phyloP scores from a whole-genome alignment of 1,140 invertebrate species.

The Drosophila jambulina region DNA sequence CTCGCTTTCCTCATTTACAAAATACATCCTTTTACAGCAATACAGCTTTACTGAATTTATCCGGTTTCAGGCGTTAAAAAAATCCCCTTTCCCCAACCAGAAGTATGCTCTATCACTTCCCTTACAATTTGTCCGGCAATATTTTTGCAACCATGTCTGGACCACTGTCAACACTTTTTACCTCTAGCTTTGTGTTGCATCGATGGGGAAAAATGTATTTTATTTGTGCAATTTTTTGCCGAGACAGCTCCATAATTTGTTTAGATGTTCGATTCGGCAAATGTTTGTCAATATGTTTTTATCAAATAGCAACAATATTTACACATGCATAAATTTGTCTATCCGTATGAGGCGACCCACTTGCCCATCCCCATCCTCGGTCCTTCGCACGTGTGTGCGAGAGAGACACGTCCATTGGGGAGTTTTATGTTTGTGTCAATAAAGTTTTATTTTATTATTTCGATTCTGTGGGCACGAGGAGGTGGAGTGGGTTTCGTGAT shows the following conservation, averaged over 20 bases:
- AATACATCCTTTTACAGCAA: background rate
- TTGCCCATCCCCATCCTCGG: too few relatives aligned
- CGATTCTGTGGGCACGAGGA: constrained; percentile 9
- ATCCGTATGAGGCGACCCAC: constrained; percentile 11
- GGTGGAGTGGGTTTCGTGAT: background rate
- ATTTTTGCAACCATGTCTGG: constrained; percentile 24
- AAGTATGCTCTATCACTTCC: constrained; percentile 3
- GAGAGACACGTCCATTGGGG: constrained; percentile 60
- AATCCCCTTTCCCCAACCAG: background rate
- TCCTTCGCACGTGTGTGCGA: constrained; percentile 1
- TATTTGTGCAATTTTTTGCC: constrained; percentile 39
- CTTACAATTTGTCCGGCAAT: constrained; percentile 23
- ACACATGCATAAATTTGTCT: constrained; percentile 79
- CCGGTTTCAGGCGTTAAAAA: background rate
- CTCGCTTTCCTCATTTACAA: background rate
- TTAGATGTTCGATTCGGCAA: constrained; percentile 71
- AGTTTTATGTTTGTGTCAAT: constrained; percentile 80
- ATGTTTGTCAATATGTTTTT: constrained; percentile 82
- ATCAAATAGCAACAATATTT: constrained; percentile 80
- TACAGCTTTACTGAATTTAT: constrained; percentile 11
- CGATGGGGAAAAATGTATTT: constrained; percentile 21
- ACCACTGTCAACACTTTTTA: constrained; percentile 46
- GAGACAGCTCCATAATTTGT: constrained; percentile 59
- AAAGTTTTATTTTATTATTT: constrained; percentile 83
- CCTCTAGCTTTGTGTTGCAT: constrained; percentile 20